Evolutionary conservation across 2,888 invertebrate species (phyloP).

Genomic region (Sericinus montela): DNA sequence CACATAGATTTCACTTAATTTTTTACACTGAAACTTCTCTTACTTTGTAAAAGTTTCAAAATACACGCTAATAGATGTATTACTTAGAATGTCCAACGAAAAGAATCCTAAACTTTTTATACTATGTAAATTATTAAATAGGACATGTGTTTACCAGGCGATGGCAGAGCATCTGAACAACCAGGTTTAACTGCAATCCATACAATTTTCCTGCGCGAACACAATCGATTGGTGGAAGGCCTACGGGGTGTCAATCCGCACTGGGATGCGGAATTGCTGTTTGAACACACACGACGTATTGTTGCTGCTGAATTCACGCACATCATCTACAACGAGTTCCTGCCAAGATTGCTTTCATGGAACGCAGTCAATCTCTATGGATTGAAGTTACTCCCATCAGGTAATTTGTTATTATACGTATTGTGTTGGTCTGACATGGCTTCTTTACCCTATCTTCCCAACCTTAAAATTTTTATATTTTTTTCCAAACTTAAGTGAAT

Average conservation of each 20-base stretch:
- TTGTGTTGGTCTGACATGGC: no score
- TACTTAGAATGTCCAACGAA: no score
- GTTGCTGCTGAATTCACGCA: conserved; percentile 89
- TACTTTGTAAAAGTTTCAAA: no score
- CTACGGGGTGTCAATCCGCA: conserved; percentile 90
- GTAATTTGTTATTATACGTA: conserved; percentile 24
- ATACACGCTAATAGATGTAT: no score
- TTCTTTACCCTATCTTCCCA: no score
- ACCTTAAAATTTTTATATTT: no score
- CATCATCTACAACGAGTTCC: conserved; percentile 91
- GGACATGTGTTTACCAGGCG: conserved; percentile 66
- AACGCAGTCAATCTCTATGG: conserved; percentile 93
- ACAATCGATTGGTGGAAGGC: conserved; percentile 91
- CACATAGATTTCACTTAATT: no score
- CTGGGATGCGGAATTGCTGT: conserved; percentile 93
- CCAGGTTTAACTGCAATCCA: conserved; percentile 93
- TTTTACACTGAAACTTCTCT: no score
- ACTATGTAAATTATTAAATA: neutral
- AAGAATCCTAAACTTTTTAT: no score
- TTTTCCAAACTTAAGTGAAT: no score
- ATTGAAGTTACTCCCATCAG: conserved; percentile 88
- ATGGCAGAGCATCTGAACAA: conserved; percentile 95
- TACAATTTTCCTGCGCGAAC: conserved; percentile 92
- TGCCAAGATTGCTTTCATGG: conserved; percentile 94
- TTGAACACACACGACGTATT: conserved; percentile 88